These are phyloP conservation scores for Chlorodrepanis virens DNA, from an alignment of 2,113 vertebrate species.

Conservation along the genomic window DNA sequence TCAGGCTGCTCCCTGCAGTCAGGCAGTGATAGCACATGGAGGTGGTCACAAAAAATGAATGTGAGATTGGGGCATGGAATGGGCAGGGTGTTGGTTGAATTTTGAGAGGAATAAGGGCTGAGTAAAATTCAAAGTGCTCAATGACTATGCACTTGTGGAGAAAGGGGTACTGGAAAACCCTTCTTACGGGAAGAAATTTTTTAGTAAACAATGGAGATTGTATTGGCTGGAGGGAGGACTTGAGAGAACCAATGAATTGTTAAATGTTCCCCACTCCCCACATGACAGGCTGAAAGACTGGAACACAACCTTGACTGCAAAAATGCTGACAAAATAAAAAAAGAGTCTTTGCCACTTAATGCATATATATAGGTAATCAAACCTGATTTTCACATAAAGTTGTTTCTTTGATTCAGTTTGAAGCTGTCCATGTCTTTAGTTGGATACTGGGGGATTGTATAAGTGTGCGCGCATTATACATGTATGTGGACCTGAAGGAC, in stretches of 20 bases:
- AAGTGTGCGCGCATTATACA: not conserved
- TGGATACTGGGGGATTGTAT: not conserved
- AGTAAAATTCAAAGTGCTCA: not conserved
- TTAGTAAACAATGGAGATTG: fast-evolving
- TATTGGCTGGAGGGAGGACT: not conserved
- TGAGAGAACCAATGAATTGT: not conserved
- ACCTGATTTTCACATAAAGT: not conserved
- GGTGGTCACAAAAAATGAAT: not conserved
- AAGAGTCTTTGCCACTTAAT: not conserved
- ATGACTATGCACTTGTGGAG: not conserved
- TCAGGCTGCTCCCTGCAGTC: not conserved
- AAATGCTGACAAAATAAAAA: not conserved
- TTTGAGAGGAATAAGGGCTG: not conserved
- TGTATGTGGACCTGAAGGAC: not conserved
- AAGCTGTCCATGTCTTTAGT: not conserved
- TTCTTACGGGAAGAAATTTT: not conserved
- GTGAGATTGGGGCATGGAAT: not conserved
- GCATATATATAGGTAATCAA: not conserved
- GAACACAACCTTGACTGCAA: not conserved
- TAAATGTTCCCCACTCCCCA: fast-evolving
- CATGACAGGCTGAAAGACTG: not conserved
- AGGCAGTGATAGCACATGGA: not conserved
- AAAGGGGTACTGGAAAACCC: not conserved
- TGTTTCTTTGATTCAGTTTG: not conserved
- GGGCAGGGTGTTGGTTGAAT: not conserved